phyloP scores from a whole-genome alignment of 1,140 invertebrate genomes.

The Grapholita molesta region DNA sequence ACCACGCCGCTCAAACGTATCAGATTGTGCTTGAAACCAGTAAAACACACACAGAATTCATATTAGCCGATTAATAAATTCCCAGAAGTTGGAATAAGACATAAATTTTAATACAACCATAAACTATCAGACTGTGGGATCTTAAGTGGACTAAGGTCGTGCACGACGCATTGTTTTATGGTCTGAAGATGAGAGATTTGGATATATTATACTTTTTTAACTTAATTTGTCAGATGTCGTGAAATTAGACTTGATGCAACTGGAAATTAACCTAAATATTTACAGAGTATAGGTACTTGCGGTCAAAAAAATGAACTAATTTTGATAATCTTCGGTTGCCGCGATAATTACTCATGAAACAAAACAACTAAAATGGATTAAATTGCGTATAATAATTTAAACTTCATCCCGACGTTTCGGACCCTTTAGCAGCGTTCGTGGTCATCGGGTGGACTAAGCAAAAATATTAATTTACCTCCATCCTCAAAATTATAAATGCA shows the following conservation, averaged over 20 bases:
- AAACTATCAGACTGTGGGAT: constrained; percentile 49
- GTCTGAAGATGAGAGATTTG: constrained; percentile 19
- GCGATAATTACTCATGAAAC: too few species aligned
- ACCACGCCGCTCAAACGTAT: constrained; percentile 28
- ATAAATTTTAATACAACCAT: constrained; percentile 73
- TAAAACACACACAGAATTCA: constrained; percentile 65
- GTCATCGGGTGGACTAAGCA: too few species aligned
- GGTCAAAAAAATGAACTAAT: too few species aligned
- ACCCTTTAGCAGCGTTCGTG: too few species aligned
- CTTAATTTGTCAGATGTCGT: not conserved
- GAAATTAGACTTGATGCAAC: not conserved
- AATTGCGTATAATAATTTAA: too few species aligned
- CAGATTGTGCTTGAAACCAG: constrained; percentile 42
- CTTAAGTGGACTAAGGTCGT: constrained; percentile 44
- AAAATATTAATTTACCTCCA: too few species aligned
- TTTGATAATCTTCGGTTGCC: too few species aligned
- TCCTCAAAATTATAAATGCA: too few species aligned
- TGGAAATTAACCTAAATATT: too few species aligned
- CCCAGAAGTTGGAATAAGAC: constrained; percentile 69
- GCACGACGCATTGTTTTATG: constrained; percentile 60
- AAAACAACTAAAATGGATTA: too few species aligned
- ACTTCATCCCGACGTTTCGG: too few species aligned
- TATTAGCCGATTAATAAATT: constrained; percentile 76
- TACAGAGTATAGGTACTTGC: too few species aligned
- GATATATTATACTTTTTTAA: not conserved